These are phyloP conservation scores for Thyatira batis DNA, from an alignment of 2,888 invertebrate genomes.

Conservation along the genomic window DNA sequence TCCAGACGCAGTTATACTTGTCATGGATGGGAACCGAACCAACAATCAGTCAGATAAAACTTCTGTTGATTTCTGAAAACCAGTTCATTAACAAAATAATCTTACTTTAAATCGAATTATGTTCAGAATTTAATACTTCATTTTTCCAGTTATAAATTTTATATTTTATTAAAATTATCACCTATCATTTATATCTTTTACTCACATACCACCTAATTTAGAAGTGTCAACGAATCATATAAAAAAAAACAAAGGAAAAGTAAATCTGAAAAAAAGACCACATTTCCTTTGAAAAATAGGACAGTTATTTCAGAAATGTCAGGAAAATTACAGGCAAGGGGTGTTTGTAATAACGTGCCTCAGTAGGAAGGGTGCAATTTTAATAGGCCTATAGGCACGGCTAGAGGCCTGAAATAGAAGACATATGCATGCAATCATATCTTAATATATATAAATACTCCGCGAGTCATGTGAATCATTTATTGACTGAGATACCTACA, in stretches of 20 bases:
- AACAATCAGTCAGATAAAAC: too few relatives aligned
- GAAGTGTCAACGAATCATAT: neutral
- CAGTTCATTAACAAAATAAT: too few relatives aligned
- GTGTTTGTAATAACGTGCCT: constrained; percentile 6
- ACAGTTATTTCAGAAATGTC: constrained; percentile 7
- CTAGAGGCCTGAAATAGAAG: constrained; percentile 4
- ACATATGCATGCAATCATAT: constrained; percentile 11
- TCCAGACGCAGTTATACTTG: too few relatives aligned
- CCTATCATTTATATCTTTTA: neutral
- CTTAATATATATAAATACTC: constrained; percentile 10
- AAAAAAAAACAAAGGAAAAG: neutral
- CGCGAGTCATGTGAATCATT: too few relatives aligned
- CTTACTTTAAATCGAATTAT: too few relatives aligned
- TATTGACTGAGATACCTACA: too few relatives aligned
- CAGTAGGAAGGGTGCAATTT: constrained; percentile 4
- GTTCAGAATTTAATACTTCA: too few relatives aligned
- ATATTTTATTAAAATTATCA: too few relatives aligned
- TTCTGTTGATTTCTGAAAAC: too few relatives aligned
- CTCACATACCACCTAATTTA: neutral
- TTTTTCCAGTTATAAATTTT: too few relatives aligned
- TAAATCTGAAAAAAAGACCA: neutral
- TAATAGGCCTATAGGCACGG: constrained; percentile 8
- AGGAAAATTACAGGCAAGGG: constrained; percentile 4
- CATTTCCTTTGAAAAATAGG: neutral
- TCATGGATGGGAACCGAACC: too few relatives aligned